Evolutionary conservation across 2,797 vertebrate genomes (phyloP).

Genomic region (Adrianichthys oophorus): DNA sequence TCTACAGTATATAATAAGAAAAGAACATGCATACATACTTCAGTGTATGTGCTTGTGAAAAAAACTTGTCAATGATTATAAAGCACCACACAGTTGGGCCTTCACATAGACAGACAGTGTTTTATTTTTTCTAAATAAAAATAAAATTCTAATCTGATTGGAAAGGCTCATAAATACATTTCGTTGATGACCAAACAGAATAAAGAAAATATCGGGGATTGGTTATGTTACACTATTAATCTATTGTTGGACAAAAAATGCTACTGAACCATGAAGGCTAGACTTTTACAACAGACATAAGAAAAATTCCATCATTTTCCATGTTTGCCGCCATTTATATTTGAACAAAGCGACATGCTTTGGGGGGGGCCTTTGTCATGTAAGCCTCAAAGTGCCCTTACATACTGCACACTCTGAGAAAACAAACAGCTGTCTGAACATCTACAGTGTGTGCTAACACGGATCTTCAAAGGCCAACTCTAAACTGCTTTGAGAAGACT

Average conservation of each 20-base stretch:
- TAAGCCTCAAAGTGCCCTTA: constrained; percentile 50
- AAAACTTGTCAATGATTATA: no score
- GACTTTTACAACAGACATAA: constrained; percentile 11
- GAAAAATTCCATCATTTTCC: constrained; percentile 17
- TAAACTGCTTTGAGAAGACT: constrained; percentile 26
- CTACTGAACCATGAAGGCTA: constrained; percentile 1
- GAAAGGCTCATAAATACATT: constrained; percentile 9
- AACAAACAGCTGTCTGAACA: constrained; percentile 39
- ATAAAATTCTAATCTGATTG: not conserved
- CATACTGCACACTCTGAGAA: constrained; percentile 32
- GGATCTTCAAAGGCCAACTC: constrained; percentile 55
- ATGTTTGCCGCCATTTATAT: constrained; percentile 32
- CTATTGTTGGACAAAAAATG: constrained; percentile 1
- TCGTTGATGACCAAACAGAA: constrained; percentile 8
- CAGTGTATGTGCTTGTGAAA: no score
- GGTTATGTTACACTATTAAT: constrained; percentile 6
- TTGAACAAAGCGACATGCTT: constrained; percentile 19
- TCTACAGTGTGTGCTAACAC: constrained; percentile 33
- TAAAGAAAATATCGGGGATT: constrained; percentile 22
- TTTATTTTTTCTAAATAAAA: no score
- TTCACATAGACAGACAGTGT: no score
- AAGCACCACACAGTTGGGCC: no score
- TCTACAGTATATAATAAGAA: no score
- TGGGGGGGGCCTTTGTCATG: constrained; percentile 43
- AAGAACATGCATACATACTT: no score